A percentile compares a stretch with the other conserved stretches of the same genome.
Conservation (phyloP, 2,797 vertebrate genomes). For the Chloroceryle amazona region DNA sequence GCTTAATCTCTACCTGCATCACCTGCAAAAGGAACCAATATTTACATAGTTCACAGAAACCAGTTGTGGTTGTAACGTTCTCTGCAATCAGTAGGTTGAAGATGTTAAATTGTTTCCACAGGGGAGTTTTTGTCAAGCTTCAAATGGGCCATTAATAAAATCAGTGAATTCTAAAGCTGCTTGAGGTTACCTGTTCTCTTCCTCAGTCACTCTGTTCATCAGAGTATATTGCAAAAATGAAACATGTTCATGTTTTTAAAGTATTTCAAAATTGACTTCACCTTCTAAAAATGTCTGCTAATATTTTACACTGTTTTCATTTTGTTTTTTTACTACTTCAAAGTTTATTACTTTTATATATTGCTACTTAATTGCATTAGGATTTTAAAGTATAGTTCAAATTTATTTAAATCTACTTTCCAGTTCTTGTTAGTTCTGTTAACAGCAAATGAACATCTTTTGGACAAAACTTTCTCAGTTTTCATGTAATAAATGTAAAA, state of each 20-base stretch:
- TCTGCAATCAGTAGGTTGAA: not conserved
- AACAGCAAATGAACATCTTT: not conserved
- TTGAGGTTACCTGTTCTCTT: not conserved
- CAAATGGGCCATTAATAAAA: not conserved
- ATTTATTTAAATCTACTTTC: not conserved
- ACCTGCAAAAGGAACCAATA: not conserved
- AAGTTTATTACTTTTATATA: not conserved
- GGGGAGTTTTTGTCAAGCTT: not conserved
- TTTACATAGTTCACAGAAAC: not conserved
- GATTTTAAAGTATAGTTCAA: not conserved
- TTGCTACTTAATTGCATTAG: not conserved
- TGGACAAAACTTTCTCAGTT: not conserved
- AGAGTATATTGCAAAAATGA: not conserved
- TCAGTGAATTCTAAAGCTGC: not conserved
- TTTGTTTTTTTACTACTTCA: not conserved
- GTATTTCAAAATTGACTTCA: not conserved
- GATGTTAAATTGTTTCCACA: not conserved
- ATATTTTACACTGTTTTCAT: not conserved
- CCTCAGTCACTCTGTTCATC: not conserved
- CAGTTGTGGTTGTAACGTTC: not conserved
- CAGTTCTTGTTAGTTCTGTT: not conserved
- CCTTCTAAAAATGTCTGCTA: not conserved
- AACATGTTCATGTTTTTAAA: not conserved
- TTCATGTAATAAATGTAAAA: not conserved
- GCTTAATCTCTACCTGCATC: not conserved